phyloP scores from a whole-genome alignment of 2,113 vertebrate genomes.

The Vidua chalybeata region DNA sequence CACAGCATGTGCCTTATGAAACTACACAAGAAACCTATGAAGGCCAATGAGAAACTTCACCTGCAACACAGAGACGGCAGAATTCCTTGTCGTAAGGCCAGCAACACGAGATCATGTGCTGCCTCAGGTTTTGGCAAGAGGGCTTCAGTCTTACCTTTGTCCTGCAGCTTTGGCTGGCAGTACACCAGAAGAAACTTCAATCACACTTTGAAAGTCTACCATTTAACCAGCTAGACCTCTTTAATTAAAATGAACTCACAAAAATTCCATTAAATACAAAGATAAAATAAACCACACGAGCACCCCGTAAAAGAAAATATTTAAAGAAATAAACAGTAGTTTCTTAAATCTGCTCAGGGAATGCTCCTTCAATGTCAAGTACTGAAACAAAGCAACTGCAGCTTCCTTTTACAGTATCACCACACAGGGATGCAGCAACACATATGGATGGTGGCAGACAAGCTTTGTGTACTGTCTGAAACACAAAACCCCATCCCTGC shows the following conservation, averaged over 20 bases:
- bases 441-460: background rate
- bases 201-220: background rate
- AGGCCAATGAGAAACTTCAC: background rate
- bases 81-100: background rate
- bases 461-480: background rate
- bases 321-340: background rate
- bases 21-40: background rate
- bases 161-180: background rate
- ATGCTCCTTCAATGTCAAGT: background rate
- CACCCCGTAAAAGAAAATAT: background rate
- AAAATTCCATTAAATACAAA: background rate
- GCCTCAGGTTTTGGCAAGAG: background rate
- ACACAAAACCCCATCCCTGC: background rate
- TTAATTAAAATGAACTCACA: background rate
- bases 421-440: background rate
- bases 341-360: background rate
- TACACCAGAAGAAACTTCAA: background rate
- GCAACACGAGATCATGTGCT: accelerated
- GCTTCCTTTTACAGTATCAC: background rate
- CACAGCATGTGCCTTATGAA: accelerated
- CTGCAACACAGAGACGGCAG: no score
- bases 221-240: background rate
- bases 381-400: background rate
- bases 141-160: background rate
- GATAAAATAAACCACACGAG: background rate